Evolutionary conservation across 2,797 vertebrate species (phyloP), one percentile per base, ranked within the genome.

Genomic region (Euphonia xanthogaster): DNA sequence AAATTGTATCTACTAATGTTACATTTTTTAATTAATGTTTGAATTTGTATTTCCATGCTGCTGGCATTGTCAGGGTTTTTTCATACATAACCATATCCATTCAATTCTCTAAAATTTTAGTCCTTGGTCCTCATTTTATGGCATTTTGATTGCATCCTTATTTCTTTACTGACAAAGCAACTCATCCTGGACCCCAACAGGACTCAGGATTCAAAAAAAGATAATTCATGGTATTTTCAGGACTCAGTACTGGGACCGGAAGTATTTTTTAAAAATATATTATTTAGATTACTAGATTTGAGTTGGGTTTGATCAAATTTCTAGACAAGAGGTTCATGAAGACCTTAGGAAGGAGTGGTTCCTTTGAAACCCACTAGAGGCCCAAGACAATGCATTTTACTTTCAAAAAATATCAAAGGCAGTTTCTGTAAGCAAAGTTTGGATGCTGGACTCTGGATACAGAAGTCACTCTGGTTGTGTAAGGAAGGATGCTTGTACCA

Each of bases 191-290:
- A 85, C 75, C 57, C 37, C 37, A 87, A 15, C 6, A 45, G 19
- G 5, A 66, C 9, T 60, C 33, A 61, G 27, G 20, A 82, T 63
- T 66, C 1, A 2, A n/a, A 76, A 35, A 76, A 63, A 5, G 40
- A 12, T 80, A 67, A 78, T 45, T 53, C 8, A 44, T 5, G 53
- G 3, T 24, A 67, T 66, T n/a, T 50, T 37, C 31, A 63, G 66
- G 10, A 47, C 6, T 25, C 35, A 31, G 2, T 55, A 20, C 0
- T 42, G 65, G 57, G 14, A 70, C 6, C 12, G 5, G 4, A 0
- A 0, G 20, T 45, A 24, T 18, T 67, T 37, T 2, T 28, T 17
- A 67, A 39, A 21, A 57, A 4, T 7, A 37, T 45, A 45, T 14
- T 1, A 25, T 74, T 58, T 65, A n/a, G 30, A 27, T 71, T 33